A percentile compares a stretch with the other conserved stretches of the same genome.
Conservation (phyloP, 2,797 vertebrate species). For the Synaphobranchus kaupii region DNA sequence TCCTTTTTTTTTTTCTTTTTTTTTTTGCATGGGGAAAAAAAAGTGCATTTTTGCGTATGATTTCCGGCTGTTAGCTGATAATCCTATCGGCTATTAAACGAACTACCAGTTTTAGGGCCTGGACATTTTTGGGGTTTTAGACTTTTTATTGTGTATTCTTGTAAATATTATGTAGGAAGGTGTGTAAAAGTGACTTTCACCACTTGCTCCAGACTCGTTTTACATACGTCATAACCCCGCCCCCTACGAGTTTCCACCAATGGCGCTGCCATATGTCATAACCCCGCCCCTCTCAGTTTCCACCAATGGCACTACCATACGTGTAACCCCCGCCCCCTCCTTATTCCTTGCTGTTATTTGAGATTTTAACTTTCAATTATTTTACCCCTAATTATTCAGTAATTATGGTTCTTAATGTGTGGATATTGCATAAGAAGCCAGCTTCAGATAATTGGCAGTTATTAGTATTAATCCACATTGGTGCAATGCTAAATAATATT, state of each 20-base stretch:
- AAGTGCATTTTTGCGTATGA: background rate
- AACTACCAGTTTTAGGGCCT: background rate
- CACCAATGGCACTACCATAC: background rate
- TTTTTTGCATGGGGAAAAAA: background rate
- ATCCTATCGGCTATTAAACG: background rate
- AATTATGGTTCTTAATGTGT: background rate
- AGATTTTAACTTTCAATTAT: background rate
- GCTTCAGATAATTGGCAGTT: background rate
- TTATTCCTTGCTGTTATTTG: background rate
- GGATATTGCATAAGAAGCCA: background rate
- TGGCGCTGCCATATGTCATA: background rate
- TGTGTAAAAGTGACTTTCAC: constrained; percentile 6
- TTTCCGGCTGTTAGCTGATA: constrained; percentile 1
- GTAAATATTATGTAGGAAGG: constrained; percentile 4
- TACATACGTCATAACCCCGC: background rate
- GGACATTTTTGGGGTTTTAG: background rate
- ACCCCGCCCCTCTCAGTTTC: background rate
- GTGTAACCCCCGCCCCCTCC: background rate
- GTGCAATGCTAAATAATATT: background rate
- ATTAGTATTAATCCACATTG: background rate
- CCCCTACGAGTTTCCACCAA: too few relatives aligned
- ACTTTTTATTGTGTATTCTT: constrained; percentile 19
- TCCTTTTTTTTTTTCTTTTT: background rate
- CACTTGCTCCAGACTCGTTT: background rate
- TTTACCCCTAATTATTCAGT: background rate